phyloP scores from a whole-genome alignment of 2,797 vertebrate genomes.

The Rousettus madagascariensis region DNA sequence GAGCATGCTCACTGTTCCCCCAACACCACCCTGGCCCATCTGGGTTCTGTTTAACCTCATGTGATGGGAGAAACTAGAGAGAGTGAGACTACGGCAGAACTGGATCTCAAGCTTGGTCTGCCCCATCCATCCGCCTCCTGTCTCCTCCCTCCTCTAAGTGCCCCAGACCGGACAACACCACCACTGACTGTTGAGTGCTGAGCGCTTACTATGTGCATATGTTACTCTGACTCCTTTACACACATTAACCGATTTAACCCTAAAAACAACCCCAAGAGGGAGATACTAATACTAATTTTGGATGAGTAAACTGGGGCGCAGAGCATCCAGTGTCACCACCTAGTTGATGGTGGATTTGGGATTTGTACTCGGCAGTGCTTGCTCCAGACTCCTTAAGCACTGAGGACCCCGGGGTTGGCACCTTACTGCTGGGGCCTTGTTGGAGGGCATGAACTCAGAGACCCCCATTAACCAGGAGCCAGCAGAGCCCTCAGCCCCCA shows the following conservation, averaged over 20 bases:
- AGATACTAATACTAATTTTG: neutral
- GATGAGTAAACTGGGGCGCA: neutral
- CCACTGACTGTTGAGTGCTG: neutral
- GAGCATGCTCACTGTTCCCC: neutral
- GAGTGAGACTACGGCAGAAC: neutral
- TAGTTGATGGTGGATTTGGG: neutral
- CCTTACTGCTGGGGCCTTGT: neutral
- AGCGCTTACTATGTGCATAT: rapidly evolving
- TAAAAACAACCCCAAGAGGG: neutral
- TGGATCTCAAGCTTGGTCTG: neutral
- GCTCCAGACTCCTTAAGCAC: neutral
- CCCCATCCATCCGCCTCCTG: rapidly evolving
- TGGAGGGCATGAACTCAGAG: neutral
- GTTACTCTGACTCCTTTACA: neutral
- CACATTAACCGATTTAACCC: neutral
- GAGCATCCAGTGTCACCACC: too few relatives aligned
- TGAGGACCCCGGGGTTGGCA: neutral
- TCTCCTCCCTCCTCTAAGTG: neutral
- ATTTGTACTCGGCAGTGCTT: neutral
- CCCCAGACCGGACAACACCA: neutral
- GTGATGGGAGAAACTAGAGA: neutral
- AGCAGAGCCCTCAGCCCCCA: too few relatives aligned
- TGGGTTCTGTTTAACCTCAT: neutral
- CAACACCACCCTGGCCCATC: too few relatives aligned
- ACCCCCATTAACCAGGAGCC: neutral